phyloP scores from a whole-genome alignment of 2,888 invertebrate species.

The Apodemia zela region DNA sequence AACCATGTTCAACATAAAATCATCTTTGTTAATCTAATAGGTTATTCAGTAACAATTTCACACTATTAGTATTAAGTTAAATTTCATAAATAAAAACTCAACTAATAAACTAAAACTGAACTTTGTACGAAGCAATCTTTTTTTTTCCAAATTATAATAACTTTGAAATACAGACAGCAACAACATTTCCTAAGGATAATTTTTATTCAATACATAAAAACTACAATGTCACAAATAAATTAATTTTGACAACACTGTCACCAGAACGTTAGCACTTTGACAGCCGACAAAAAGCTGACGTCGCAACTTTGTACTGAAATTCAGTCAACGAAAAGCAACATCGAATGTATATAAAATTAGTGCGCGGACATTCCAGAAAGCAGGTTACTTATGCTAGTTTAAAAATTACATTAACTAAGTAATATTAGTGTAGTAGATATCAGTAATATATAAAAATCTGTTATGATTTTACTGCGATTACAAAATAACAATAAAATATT shows the following conservation, averaged over 20 bases:
- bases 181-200: not conserved
- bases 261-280: too few relatives aligned
- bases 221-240: not conserved
- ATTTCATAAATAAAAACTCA: constrained; percentile 1
- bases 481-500: too few relatives aligned
- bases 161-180: constrained; percentile 7
- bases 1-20: constrained; percentile 2
- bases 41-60: constrained; percentile 8
- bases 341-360: too few relatives aligned
- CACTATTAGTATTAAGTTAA: constrained; percentile 5
- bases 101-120: not conserved
- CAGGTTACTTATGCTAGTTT: too few relatives aligned
- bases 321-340: too few relatives aligned
- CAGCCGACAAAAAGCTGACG: not conserved
- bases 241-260: not conserved
- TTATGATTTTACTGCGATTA: too few relatives aligned
- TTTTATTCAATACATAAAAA: not conserved
- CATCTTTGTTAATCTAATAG: not conserved
- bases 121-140: not conserved
- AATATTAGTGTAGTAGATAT: too few relatives aligned
- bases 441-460: too few relatives aligned
- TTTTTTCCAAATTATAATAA: not conserved
- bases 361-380: too few relatives aligned
- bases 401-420: too few relatives aligned
- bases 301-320: too few relatives aligned